Evolutionary conservation across 2,797 vertebrate genomes (phyloP), one percentile per base, ranked within the genome.

Genomic region (Hoplostethus atlanticus): DNA sequence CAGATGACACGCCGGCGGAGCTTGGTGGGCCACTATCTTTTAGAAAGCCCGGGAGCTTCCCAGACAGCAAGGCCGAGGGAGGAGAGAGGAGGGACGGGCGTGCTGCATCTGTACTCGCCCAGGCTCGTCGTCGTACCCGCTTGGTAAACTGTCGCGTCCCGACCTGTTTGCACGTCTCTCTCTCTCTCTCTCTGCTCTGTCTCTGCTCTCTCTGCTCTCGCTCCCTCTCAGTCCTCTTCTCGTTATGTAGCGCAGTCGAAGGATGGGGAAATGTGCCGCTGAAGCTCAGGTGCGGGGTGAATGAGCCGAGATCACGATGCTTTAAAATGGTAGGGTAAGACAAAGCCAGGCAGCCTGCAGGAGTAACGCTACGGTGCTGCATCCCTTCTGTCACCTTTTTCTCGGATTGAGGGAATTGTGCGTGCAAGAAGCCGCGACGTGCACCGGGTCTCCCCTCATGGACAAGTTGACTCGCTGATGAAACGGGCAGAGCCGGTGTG

Each of bases 31-130:
- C 77, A 68, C 66, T 54, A 58, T 87, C 71, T 71, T 73, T 70
- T 71, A 63, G 55, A 53, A 3, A 71, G 40, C 38, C 77, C 63
- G 71, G 76, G 76, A 80, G 77, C 74, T 85, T 72, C 71, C 44
- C 70, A 62, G 36, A 56, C 60, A 69, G 67, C 63, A 2, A 67
- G 72, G 73, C 78, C 85, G 81, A 83, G 53, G 73, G 69, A 85
- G 77, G 79, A 61, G 68, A 73, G 81, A 62, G 80, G 87, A 86
- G 73, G 68, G 81, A 64, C 84, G 75, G 80, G 54, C 64, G 75
- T 8, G 77, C 68, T 81, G 82, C 85, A 86, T 92, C 92, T 75
- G 83, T 93, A 92, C 85, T 79, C 89, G 79, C 84, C 80, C 76
- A 77, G 83, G 79, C 87, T 61, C 71, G 88, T 84, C 21, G 71